These are phyloP conservation scores for Mimachlamys varia DNA, from an alignment of 2,888 invertebrate species.

Conservation along the genomic window DNA sequence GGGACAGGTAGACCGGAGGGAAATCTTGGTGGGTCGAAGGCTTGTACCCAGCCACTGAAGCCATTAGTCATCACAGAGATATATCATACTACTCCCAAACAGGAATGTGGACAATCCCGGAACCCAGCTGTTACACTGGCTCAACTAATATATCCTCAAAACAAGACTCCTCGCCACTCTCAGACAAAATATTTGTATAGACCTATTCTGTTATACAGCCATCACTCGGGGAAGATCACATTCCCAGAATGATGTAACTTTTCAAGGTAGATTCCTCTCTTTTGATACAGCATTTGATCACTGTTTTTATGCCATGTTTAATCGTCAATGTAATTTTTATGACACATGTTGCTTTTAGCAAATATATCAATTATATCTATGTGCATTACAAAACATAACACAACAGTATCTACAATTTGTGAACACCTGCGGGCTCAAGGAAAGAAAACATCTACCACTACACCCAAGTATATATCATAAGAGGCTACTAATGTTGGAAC, in stretches of 20 bases:
- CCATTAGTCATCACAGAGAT: not conserved
- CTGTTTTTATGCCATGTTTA: too few species aligned
- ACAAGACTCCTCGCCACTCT: not conserved
- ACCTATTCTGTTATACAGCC: not conserved
- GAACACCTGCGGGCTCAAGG: too few species aligned
- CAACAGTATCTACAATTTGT: too few species aligned
- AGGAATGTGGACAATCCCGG: conserved; percentile 19
- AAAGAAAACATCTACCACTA: too few species aligned
- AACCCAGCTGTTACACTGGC: not conserved
- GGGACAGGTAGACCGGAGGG: not conserved
- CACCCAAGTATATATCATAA: too few species aligned
- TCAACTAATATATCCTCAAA: not conserved
- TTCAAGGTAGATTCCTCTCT: not conserved
- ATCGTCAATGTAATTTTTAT: too few species aligned
- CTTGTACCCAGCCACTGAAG: not conserved
- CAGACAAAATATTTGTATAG: not conserved
- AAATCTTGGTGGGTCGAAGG: not conserved
- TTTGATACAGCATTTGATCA: not conserved
- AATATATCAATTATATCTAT: too few species aligned
- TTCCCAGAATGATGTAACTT: not conserved
- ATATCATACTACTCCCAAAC: not conserved
- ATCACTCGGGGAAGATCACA: not conserved
- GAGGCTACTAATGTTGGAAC: too few species aligned
- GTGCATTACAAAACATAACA: too few species aligned
- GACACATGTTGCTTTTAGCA: too few species aligned